Conservation (phyloP, 2,888 invertebrate species). For the Agrotis clavis region DNA sequence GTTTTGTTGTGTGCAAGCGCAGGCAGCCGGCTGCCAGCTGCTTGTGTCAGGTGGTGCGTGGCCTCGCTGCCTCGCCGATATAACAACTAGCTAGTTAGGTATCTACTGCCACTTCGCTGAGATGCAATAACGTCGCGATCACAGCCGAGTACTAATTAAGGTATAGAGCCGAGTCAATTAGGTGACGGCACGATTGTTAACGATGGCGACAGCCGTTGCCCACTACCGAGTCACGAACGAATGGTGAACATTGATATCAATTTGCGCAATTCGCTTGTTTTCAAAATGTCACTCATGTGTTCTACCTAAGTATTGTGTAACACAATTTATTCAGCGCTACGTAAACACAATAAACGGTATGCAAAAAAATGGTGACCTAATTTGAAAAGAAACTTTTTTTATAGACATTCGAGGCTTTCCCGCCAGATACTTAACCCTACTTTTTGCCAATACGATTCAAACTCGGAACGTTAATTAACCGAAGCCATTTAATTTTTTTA, state of each 20-base stretch:
- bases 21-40: slow-evolving; percentile 88
- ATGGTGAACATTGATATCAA: slow-evolving; percentile 42
- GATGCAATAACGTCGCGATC: slow-evolving; percentile 63
- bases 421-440: not conserved
- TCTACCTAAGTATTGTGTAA: not conserved
- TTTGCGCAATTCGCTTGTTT: slow-evolving; percentile 41
- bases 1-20: slow-evolving; percentile 85
- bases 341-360: not conserved
- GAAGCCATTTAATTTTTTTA: slow-evolving; percentile 34
- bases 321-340: slow-evolving; percentile 14
- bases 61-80: slow-evolving; percentile 76
- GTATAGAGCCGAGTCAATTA: slow-evolving; percentile 77
- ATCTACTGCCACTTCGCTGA: slow-evolving; percentile 52
- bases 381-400: slow-evolving; percentile 1
- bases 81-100: slow-evolving; percentile 70
- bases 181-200: slow-evolving; percentile 76
- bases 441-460: not conserved
- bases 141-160: slow-evolving; percentile 73
- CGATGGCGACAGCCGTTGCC: slow-evolving; percentile 66
- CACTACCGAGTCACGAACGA: slow-evolving; percentile 65
- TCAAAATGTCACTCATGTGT: slow-evolving; percentile 24
- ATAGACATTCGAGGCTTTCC: not conserved
- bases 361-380: not conserved
- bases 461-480: slow-evolving; percentile 27
- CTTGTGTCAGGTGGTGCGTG: slow-evolving; percentile 88